A percentile compares a stretch with the other conserved stretches of the same genome.
phyloP scores from a whole-genome alignment of 1,140 invertebrate genomes.

The Sitobion miscanthi region DNA sequence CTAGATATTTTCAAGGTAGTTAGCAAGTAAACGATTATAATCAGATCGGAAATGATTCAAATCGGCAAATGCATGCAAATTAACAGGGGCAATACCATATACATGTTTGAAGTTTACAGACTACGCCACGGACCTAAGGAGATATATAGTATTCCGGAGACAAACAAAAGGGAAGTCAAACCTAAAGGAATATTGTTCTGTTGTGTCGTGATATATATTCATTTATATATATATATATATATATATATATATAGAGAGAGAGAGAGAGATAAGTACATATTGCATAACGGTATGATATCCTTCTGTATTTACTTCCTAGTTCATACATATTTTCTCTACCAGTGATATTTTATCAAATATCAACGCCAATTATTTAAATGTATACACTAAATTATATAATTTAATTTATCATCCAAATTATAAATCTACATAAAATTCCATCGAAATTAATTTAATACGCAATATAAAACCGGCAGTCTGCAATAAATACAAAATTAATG shows the following conservation, averaged over 20 bases:
- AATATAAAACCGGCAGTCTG: not conserved
- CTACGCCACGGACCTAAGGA: not conserved
- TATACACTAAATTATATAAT: not conserved
- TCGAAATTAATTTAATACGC: not conserved
- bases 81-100: not conserved
- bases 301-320: not conserved
- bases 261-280: not conserved
- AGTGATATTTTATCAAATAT: not conserved
- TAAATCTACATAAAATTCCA: not conserved
- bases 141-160: not conserved
- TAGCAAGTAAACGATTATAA: conserved; percentile 32
- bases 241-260: not conserved
- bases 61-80: conserved; percentile 27
- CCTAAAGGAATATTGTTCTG: conserved; percentile 3
- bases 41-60: conserved; percentile 38
- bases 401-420: not conserved
- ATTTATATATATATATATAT: not conserved
- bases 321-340: not conserved
- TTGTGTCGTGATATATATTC: not conserved
- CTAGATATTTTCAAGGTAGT: conserved; percentile 24
- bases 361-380: not conserved
- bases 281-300: not conserved
- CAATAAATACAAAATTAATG: not conserved
- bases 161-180: conserved; percentile 40
- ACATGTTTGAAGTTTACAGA: conserved; percentile 15